Base-by-base conservation (phyloP, 2,113 vertebrate species). In the Rafetus swinhoei region DNA sequence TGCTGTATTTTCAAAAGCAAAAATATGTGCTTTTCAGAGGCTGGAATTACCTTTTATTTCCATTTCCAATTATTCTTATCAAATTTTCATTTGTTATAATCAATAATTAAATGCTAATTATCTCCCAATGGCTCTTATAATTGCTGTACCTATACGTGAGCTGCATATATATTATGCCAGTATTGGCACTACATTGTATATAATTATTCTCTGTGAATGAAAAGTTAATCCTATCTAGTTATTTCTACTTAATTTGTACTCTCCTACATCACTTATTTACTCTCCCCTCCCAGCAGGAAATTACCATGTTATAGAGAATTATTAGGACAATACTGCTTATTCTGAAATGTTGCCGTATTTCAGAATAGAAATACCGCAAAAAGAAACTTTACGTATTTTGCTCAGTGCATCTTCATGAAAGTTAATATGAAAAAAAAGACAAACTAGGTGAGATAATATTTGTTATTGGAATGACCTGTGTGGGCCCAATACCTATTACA, bases 131-230 rank as follows among this genome's bases (percentile, higher is more conserved):
- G 12, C 24, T 50, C 15, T 60, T 60, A 82, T 11, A 82, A 77
- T 82, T 82, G 39, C 24, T 82, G 13, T 60, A 45, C 5, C 45
- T 60, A 35, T 16, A 82, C 1, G 9, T 50, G 39, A 60, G 39
- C 24, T 45, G 19, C 25, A 1, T 19, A 59, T 19, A 35, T 0
- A 3, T 77, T 2, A 11, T 39, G 57, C 0, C 2, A 54, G 39
- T 57, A 2, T 4, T 88, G 10, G 0, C 2, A 92, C 2, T 79
- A n/a, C 92, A 81, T 76, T 13, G 19, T 0, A 2, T n/a, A 15
- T n/a, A 0, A 57, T n/a, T 59, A 82, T 72, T 91, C 85, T 62
- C 25, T 57, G 6, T 45, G 1, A 90, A 45, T 52, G 65, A 69
- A 80, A 81, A 50, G 8, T 65, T 82, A 57, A 1, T 72, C 4